A percentile compares a stretch with the other conserved stretches of the same genome.
phyloP scores from a whole-genome alignment of 2,888 invertebrate genomes.

The Netelia virgata region DNA sequence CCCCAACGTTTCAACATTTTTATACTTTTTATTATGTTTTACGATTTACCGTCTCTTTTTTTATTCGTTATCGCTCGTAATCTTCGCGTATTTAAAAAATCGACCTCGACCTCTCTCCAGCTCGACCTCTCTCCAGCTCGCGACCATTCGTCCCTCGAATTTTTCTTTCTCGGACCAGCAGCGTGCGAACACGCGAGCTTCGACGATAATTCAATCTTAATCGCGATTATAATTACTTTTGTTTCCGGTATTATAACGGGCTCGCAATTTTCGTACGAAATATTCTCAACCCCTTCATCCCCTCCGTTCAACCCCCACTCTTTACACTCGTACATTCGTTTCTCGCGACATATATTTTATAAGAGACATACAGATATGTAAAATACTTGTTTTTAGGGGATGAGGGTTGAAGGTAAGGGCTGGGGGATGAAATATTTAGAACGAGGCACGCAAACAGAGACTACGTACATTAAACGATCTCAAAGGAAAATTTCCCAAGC shows the following conservation, averaged over 20 bases:
- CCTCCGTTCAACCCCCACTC: background rate
- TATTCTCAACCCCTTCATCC: constrained; percentile 27
- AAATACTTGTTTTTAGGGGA: background rate
- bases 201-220: constrained; percentile 55
- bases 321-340: too few relatives aligned
- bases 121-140: background rate
- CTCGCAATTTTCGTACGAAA: constrained; percentile 36
- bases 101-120: too few relatives aligned
- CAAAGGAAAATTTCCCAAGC: constrained; percentile 54
- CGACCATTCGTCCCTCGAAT: background rate
- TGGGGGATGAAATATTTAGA: constrained; percentile 59
- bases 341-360: background rate
- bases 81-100: constrained; percentile 37
- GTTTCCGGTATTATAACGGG: constrained; percentile 2
- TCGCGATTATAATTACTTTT: constrained; percentile 63
- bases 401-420: background rate
- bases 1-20: constrained; percentile 5
- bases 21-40: constrained; percentile 6
- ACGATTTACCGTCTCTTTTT: constrained; percentile 15
- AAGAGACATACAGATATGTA: background rate
- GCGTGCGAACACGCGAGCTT: constrained; percentile 18
- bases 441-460: constrained; percentile 63
- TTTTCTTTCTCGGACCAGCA: constrained; percentile 4
- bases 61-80: constrained; percentile 18
- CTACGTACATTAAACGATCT: constrained; percentile 64